Percentiles rank a stretch among this genome's conserved stretches.
These are phyloP conservation scores for Pomatostomus ruficeps DNA, from an alignment of 2,113 vertebrate species.

Conservation along the genomic window DNA sequence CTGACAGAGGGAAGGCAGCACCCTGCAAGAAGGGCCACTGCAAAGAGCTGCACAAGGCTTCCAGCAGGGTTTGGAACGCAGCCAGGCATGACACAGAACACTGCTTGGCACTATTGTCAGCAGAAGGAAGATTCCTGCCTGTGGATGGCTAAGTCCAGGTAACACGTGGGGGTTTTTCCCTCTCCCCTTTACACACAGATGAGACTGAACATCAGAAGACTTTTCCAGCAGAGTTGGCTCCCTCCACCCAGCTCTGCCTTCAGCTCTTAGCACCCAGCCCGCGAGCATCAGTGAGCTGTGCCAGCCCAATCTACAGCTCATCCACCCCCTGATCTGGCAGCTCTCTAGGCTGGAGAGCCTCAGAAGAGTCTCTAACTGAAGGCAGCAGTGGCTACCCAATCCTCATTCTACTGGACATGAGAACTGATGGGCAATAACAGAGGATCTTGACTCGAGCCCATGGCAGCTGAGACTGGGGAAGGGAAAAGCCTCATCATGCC, in stretches of 20 bases:
- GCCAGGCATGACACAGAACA: not conserved
- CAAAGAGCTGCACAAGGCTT: not conserved
- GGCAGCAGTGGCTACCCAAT: not conserved
- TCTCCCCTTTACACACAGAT: not conserved
- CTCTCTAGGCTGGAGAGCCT: not conserved
- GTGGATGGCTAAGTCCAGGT: not conserved
- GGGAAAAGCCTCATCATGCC: not conserved
- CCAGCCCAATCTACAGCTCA: not conserved
- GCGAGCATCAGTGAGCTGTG: not conserved
- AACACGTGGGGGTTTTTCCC: not conserved
- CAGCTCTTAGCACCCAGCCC: not conserved
- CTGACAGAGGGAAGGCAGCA: not conserved
- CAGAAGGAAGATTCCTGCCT: not conserved
- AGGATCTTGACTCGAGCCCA: not conserved
- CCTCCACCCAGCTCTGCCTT: not conserved
- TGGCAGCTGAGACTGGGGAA: rapidly evolving
- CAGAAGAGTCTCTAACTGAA: not conserved
- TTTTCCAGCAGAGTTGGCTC: not conserved
- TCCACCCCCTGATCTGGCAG: not conserved
- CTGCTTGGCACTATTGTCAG: not conserved
- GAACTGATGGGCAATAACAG: rapidly evolving
- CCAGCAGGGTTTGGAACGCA: rapidly evolving
- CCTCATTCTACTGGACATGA: not conserved
- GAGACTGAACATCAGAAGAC: not conserved
- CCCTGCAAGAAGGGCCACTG: not conserved